A percentile compares a stretch with the other conserved stretches of the same genome.
Conservation (phyloP, 2,888 invertebrate species). For the Thalpophila matura region DNA sequence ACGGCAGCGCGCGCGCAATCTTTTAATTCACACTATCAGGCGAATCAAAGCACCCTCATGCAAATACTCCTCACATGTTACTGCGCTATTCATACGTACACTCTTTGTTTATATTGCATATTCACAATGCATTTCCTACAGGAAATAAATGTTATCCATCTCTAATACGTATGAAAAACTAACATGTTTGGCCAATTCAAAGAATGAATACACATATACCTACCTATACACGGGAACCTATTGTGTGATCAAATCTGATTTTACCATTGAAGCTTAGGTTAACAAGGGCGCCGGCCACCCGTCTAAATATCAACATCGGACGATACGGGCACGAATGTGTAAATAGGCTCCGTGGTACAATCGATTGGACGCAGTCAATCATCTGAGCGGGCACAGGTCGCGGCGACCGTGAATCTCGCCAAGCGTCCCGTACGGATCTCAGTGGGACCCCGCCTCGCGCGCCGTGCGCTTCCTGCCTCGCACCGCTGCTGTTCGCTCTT, state of each 20-base stretch:
- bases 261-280: constrained; percentile 69
- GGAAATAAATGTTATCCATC: constrained; percentile 50
- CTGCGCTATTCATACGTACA: constrained; percentile 45
- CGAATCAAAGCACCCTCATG: constrained; percentile 71
- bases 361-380: constrained; percentile 89
- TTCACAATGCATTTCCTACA: constrained; percentile 37
- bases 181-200: constrained; percentile 38
- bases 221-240: constrained; percentile 21
- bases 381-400: constrained; percentile 84
- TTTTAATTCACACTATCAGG: constrained; percentile 78
- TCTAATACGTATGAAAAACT: constrained; percentile 39
- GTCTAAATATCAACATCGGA: constrained; percentile 73
- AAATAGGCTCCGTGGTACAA: constrained; percentile 81
- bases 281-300: constrained; percentile 75
- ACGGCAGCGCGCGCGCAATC: constrained; percentile 72
- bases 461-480: constrained; percentile 81
- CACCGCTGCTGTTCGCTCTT: constrained; percentile 35
- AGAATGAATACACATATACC: constrained; percentile 30
- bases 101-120: constrained; percentile 49
- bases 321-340: constrained; percentile 76
- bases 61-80: constrained; percentile 57
- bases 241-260: constrained; percentile 69
- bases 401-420: constrained; percentile 86
- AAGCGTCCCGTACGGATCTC: constrained; percentile 76
- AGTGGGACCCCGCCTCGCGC: constrained; percentile 82